Percentiles rank a stretch among this genome's conserved stretches.
Evolutionary conservation across 53 echinoderm and acorn worm species (phyloP).

Genomic region (Zoroaster sp.): DNA sequence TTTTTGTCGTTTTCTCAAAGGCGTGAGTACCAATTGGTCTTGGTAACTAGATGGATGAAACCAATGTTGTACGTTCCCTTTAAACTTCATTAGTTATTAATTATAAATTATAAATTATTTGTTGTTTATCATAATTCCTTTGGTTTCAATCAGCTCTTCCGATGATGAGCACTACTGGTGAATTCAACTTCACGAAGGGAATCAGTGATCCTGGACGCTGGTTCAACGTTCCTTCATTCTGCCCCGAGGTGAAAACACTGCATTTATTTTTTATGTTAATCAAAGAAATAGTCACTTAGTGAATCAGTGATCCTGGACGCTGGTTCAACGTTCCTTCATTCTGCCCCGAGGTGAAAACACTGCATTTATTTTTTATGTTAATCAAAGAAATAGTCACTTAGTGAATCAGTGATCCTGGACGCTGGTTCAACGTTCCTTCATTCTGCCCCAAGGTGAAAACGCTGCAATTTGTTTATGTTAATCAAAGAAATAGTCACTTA

Average conservation of each 20-base stretch:
- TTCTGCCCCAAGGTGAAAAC: slow-evolving; percentile 20
- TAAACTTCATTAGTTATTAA: neutral
- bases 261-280: no score
- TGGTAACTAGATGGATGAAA: no score
- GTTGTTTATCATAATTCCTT: neutral
- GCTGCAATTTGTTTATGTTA: no score
- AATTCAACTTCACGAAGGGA: slow-evolving; percentile 36
- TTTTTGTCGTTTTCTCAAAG: no score
- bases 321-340: slow-evolving; percentile 43
- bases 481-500: no score
- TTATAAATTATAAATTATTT: neutral
- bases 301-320: slow-evolving; percentile 14
- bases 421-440: slow-evolving; percentile 37
- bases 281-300: no score
- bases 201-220: slow-evolving; percentile 26
- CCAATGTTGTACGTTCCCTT: neutral
- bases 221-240: slow-evolving; percentile 37
- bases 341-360: slow-evolving; percentile 15
- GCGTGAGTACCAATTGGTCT: no score
- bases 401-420: slow-evolving; percentile 20
- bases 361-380: no score
- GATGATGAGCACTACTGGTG: neutral
- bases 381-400: no score
- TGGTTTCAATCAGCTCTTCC: neutral
- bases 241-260: slow-evolving; percentile 1